Percentiles rank a stretch among this genome's conserved stretches.
Conservation (phyloP, 2,113 vertebrate genomes). For the Podarcis cretensis region DNA sequence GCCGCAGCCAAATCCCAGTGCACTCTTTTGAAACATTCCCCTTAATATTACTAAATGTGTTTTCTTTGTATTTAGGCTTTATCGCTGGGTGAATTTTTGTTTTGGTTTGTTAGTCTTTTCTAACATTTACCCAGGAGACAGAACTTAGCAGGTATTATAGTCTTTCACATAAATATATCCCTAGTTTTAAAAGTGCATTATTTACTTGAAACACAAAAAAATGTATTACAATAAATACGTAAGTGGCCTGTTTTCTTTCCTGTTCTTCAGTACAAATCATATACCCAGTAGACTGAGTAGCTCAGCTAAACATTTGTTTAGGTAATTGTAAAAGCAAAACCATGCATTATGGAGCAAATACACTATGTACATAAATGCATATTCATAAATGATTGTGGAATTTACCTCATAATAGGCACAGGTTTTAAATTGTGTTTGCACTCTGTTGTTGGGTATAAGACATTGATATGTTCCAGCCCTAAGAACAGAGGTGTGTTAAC, state of each 20-base stretch:
- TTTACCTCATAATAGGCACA: fast-evolving
- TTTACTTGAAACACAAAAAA: constrained; percentile 26
- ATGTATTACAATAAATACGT: constrained; percentile 7
- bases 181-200: constrained; percentile 2
- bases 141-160: background rate
- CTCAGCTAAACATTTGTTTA: background rate
- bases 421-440: constrained; percentile 22
- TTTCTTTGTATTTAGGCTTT: background rate
- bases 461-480: background rate
- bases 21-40: background rate
- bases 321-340: background rate
- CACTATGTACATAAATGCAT: background rate
- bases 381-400: background rate
- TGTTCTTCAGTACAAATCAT: constrained; percentile 13
- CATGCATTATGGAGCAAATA: background rate
- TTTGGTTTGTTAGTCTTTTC: constrained; percentile 13
- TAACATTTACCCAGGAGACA: background rate
- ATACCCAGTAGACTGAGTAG: background rate
- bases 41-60: background rate
- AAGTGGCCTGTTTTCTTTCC: background rate
- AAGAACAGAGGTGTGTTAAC: constrained; percentile 21
- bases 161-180: constrained; percentile 20
- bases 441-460: background rate
- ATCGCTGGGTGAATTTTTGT: background rate
- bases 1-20: fast-evolving